Base-by-base conservation (phyloP, 1,140 invertebrate genomes). In the Polypedilum vanderplanki region DNA sequence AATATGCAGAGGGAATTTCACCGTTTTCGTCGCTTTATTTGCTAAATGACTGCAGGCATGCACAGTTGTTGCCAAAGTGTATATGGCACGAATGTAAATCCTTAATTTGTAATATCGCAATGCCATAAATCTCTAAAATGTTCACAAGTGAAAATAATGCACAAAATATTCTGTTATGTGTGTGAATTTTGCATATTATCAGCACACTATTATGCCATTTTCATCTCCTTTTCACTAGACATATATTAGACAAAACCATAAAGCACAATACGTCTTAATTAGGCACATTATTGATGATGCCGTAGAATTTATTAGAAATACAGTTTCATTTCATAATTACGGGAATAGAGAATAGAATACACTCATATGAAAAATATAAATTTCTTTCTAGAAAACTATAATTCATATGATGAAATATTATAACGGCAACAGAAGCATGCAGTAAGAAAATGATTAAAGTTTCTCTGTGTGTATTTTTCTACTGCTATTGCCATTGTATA, bases 251-350 rank as follows among this genome's bases (percentile, higher is more conserved):
- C 4, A 67, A 67, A 70, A 70, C 65, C 65, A 70, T 70, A 20
- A 70, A 70, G 20, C 65, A 17, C 65, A 70, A 70, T 70, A 70
- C 65, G 20, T 70, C 65, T 70, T 70, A 70, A 70, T 70, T 70
- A 70, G 20, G 65, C 65, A 22, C 65, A 57, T 57, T 22, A 70
- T 17, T 70, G 20, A 20, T 15, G 18, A 20, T 70, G 65, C 65
- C 20, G 20, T 18, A 70, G 17, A 18, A 18, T 18, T 70, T 70
- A 70, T 57, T 57, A 57, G 46, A 57, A 57, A 57, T n/a, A 12
- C n/a, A 57, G 12, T 15, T 15, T 57, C 46, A 57, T n/a, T 57
- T 57, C 12, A 15, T 57, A n/a, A 57, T 57, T 46, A n/a, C n/a
- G 46, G n/a, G n/a, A 57, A 57, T 57, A 33, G 24, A 33, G 24